Evolutionary conservation across 1,140 invertebrate genomes (phyloP), one percentile per base, ranked within the genome.

Genomic region (Catajapyx aquilonaris): DNA sequence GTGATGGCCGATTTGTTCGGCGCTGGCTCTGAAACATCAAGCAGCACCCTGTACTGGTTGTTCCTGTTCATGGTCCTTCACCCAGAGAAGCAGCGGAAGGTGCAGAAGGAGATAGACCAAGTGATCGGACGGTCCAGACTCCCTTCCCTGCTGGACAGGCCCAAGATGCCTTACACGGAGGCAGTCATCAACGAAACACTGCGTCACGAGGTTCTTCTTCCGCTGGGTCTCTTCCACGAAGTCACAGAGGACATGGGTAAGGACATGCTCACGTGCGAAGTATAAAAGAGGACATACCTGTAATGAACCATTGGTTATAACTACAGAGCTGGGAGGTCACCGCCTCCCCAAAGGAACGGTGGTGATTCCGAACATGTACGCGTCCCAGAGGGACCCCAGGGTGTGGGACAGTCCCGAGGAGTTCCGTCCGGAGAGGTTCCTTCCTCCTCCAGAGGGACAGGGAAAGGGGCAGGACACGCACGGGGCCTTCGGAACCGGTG

Each of bases 1-100:
- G n/a, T n/a, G n/a, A n/a, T n/a, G n/a, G n/a, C n/a, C n/a, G 76
- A 80, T 48, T 55, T 79, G 2, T 70, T 81, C 35, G 67, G 79
- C 40, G 76, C 73, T 2, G 76, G 76, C 5, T 64, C 64, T 0
- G 63, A 67, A 39, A 85, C 80, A 0, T 85, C 79, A 0, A 68
- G 74, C 25, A 70, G 64, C 20, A 69, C 73, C 0, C 47, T 86
- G 3, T 68, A 73, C 41, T 78, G 84, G 55, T 62, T 69, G 1
- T 56, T 86, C 20, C 57, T 81, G 25, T 60, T 66, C n/a, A 66
- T 80, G 47, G 52, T 76, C 1, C 52, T 71, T 30, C 52, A 78
- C 41, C 64, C 65, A 38, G 62, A 73, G 15, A 54, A 79, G 2
- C 81, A 87, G 52, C 44, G 57, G 0, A 68, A 67, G 47, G 52